These are phyloP conservation scores for Argyresthia goedartella DNA, from an alignment of 2,888 invertebrate species.

Conservation along the genomic window DNA sequence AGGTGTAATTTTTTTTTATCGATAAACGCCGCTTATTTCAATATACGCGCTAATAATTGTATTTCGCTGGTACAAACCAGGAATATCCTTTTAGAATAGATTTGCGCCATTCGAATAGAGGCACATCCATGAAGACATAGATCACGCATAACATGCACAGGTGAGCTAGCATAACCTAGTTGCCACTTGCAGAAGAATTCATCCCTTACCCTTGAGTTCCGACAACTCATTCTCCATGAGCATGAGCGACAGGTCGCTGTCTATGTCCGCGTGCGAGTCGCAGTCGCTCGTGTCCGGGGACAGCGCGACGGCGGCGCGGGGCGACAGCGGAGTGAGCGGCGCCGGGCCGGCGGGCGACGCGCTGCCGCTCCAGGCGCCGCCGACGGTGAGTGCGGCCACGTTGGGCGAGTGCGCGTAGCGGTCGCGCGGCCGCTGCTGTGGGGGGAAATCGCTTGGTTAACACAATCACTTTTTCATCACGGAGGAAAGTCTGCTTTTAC, in stretches of 20 bases:
- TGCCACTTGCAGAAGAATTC: too few relatives aligned
- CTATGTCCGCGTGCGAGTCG: conserved; percentile 89
- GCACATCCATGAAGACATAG: too few relatives aligned
- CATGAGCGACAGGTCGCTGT: conserved; percentile 86
- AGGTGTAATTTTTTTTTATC: too few relatives aligned
- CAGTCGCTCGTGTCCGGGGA: conserved; percentile 95
- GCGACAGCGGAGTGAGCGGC: conserved; percentile 17
- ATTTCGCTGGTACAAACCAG: too few relatives aligned
- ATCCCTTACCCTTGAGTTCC: conserved; percentile 39
- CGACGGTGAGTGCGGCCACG: conserved; percentile 47
- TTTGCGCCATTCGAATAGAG: too few relatives aligned
- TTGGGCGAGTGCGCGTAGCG: conserved; percentile 71
- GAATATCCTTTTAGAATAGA: too few relatives aligned
- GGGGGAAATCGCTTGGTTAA: background rate
- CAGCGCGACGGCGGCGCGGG: conserved; percentile 70
- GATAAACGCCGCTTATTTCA: too few relatives aligned
- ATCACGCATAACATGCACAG: too few relatives aligned
- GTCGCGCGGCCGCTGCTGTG: conserved; percentile 57
- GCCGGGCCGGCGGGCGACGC: conserved; percentile 30
- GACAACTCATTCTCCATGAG: conserved; percentile 76
- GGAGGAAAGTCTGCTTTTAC: too few relatives aligned
- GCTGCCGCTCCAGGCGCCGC: conserved; percentile 54
- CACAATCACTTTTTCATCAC: background rate
- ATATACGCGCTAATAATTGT: too few relatives aligned
- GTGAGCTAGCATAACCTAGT: too few relatives aligned